phyloP scores from a whole-genome alignment of 2,113 vertebrate species.

The Gambusia affinis region DNA sequence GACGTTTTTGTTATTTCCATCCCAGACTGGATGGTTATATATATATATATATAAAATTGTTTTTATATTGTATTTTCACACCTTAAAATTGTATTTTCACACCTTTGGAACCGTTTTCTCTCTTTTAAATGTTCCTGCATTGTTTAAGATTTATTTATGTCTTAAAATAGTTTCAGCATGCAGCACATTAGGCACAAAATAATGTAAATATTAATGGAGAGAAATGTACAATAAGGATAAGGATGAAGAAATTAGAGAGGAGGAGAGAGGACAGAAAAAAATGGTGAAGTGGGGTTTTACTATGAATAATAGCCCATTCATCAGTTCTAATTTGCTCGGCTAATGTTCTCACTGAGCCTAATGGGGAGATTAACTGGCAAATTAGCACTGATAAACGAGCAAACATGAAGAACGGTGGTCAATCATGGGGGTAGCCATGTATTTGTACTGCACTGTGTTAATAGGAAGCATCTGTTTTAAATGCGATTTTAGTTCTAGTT shows the following conservation, averaged over 20 bases:
- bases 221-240: conserved; percentile 8
- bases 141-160: background rate
- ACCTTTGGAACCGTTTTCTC: background rate
- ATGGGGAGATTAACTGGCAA: conserved; percentile 72
- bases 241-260: background rate
- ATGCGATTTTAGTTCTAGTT: conserved; percentile 46
- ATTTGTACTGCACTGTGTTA: conserved; percentile 33
- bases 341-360: conserved; percentile 73
- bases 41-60: background rate
- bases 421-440: conserved; percentile 54
- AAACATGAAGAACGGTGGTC: conserved; percentile 63
- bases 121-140: too few relatives aligned
- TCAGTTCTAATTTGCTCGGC: conserved; percentile 72
- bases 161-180: background rate
- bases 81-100: background rate
- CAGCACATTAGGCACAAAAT: background rate
- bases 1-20: conserved; percentile 44
- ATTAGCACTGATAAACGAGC: conserved; percentile 75
- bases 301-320: conserved; percentile 72
- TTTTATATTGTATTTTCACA: background rate
- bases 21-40: conserved; percentile 27
- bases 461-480: conserved; percentile 56
- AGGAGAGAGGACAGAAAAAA: background rate
- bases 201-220: background rate
- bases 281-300: conserved; percentile 42